phyloP scores from a whole-genome alignment of 2,888 invertebrate genomes.

The Cryptops parisi region DNA sequence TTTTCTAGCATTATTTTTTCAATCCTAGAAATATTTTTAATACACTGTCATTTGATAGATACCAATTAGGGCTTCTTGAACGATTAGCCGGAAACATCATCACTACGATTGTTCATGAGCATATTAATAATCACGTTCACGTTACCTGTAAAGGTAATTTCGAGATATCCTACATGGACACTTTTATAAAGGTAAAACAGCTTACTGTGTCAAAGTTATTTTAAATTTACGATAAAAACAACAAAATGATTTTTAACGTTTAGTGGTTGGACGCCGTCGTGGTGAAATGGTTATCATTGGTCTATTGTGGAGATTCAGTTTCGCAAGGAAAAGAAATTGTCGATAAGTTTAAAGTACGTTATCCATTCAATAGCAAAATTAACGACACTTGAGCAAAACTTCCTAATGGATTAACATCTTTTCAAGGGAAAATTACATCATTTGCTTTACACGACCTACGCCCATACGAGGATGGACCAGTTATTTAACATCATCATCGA shows the following conservation, averaged over 20 bases:
- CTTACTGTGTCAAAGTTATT: no score
- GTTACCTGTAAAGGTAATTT: constrained; percentile 73
- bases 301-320: constrained; percentile 51
- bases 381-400: no score
- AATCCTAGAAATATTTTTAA: constrained; percentile 6
- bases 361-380: background rate
- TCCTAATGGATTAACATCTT: no score
- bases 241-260: constrained; percentile 22
- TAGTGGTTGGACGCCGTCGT: constrained; percentile 77
- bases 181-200: constrained; percentile 58
- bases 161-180: constrained; percentile 62
- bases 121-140: constrained; percentile 70
- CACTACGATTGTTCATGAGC: constrained; percentile 63
- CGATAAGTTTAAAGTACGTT: constrained; percentile 3
- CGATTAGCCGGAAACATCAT: constrained; percentile 70
- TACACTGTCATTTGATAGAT: constrained; percentile 14
- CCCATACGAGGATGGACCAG: constrained; percentile 73
- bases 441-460: constrained; percentile 76
- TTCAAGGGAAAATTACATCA: constrained; percentile 43
- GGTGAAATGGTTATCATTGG: constrained; percentile 68
- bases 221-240: background rate
- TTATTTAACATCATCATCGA: constrained; percentile 93
- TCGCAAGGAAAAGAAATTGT: constrained; percentile 1
- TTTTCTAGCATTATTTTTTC: background rate
- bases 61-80: constrained; percentile 59